Conservation (phyloP, 1,140 invertebrate genomes). For the Carposina sasakii region DNA sequence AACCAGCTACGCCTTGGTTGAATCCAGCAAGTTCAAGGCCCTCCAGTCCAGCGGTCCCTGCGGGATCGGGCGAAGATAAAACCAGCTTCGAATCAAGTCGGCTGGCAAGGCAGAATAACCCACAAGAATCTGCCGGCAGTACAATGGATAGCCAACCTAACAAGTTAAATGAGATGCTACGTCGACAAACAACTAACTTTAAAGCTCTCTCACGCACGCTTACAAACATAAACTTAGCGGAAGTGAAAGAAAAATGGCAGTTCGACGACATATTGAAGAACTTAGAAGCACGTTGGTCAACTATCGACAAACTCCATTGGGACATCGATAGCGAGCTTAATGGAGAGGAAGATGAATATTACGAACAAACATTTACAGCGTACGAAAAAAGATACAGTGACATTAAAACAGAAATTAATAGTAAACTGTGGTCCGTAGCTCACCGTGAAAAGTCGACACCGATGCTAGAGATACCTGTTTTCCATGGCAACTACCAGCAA, state of each 20-base stretch:
- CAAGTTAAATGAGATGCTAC: too few relatives aligned
- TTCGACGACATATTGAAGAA: not conserved
- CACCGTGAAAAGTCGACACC: slow-evolving; percentile 1
- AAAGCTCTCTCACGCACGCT: not conserved
- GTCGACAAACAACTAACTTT: not conserved
- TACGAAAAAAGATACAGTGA: not conserved
- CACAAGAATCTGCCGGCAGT: too few relatives aligned
- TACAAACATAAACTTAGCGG: not conserved
- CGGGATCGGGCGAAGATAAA: too few relatives aligned
- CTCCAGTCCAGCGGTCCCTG: too few relatives aligned
- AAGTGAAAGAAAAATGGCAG: not conserved
- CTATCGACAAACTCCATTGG: not conserved
- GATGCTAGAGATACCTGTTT: not conserved
- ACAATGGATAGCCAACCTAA: too few relatives aligned
- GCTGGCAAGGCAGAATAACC: too few relatives aligned
- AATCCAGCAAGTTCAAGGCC: too few relatives aligned
- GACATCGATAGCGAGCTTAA: not conserved
- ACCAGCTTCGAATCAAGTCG: too few relatives aligned
- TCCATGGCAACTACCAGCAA: not conserved
- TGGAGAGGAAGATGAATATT: not conserved
- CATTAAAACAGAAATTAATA: not conserved
- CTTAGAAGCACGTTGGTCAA: not conserved
- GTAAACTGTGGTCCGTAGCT: not conserved
- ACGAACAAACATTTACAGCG: not conserved
- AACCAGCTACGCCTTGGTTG: too few relatives aligned